A percentile compares a stretch with the other conserved stretches of the same genome.
phyloP scores from a whole-genome alignment of 2,797 vertebrate genomes.

The Phrynocephalus guinanensis region DNA sequence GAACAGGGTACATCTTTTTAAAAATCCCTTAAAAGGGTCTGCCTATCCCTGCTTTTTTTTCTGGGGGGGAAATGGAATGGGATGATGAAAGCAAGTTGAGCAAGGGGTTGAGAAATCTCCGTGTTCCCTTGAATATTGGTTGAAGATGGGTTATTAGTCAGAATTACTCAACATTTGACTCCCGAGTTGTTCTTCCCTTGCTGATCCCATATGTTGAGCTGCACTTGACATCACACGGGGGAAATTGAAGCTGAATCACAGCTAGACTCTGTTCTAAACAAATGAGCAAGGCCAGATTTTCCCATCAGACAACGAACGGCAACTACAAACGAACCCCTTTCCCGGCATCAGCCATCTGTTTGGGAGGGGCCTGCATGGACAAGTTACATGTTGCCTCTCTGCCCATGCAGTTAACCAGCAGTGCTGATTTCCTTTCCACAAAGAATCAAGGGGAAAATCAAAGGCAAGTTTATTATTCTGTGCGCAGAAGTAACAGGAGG shows the following conservation, averaged over 20 bases:
- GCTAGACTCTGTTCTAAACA: background rate
- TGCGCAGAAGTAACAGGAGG: background rate
- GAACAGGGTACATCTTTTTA: background rate
- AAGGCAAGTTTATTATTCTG: background rate
- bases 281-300: slow-evolving; percentile 26
- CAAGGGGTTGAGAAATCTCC: background rate
- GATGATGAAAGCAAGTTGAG: background rate
- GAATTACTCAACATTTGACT: background rate
- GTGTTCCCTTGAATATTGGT: background rate
- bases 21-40: background rate
- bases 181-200: background rate
- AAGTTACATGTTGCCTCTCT: background rate
- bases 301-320: background rate
- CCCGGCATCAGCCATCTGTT: background rate
- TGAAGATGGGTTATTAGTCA: background rate
- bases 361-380: background rate
- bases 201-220: background rate
- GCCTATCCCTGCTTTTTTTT: background rate
- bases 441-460: background rate
- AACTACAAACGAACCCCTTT: background rate
- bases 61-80: background rate
- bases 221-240: background rate
- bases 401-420: background rate
- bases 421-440: background rate
- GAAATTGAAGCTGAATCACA: background rate